Percentiles rank a stretch among this genome's conserved stretches.
phyloP scores from a whole-genome alignment of 2,888 invertebrate genomes.

The Noctua janthina region DNA sequence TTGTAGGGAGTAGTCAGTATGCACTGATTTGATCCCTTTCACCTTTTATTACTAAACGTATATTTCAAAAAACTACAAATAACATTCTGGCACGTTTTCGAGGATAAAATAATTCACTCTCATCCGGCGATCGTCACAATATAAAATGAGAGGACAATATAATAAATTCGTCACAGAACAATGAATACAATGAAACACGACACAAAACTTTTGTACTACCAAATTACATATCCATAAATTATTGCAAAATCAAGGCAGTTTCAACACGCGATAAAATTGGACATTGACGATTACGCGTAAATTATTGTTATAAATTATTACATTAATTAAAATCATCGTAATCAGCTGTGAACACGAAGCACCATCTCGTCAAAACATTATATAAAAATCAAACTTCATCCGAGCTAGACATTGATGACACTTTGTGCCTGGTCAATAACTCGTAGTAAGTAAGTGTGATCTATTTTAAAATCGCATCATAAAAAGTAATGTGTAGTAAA shows the following conservation, averaged over 20 bases:
- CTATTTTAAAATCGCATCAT: constrained; percentile 57
- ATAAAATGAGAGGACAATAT: constrained; percentile 72
- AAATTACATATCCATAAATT: constrained; percentile 73
- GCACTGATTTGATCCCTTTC: constrained; percentile 80
- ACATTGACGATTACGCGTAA: constrained; percentile 64
- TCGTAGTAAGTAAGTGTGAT: constrained; percentile 38
- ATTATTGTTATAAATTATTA: constrained; percentile 72
- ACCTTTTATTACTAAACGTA: constrained; percentile 78
- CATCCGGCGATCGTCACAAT: constrained; percentile 80
- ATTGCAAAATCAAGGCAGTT: constrained; percentile 79
- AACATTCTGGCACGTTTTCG: constrained; percentile 88
- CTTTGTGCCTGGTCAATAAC: constrained; percentile 62
- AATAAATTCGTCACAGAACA: constrained; percentile 86
- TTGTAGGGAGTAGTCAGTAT: constrained; percentile 73
- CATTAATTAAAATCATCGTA: constrained; percentile 69
- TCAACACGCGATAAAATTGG: constrained; percentile 70
- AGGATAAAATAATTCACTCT: constrained; percentile 78
- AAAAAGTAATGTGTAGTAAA: constrained; percentile 65
- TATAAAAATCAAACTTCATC: constrained; percentile 65
- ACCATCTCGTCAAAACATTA: constrained; percentile 79
- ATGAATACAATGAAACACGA: constrained; percentile 77
- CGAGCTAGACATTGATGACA: constrained; percentile 63
- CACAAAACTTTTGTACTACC: constrained; percentile 86
- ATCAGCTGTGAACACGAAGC: constrained; percentile 81
- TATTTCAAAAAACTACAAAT: constrained; percentile 85